Conservation (phyloP, 1,140 invertebrate species). For the Pseudomyrmex flavicornis region DNA sequence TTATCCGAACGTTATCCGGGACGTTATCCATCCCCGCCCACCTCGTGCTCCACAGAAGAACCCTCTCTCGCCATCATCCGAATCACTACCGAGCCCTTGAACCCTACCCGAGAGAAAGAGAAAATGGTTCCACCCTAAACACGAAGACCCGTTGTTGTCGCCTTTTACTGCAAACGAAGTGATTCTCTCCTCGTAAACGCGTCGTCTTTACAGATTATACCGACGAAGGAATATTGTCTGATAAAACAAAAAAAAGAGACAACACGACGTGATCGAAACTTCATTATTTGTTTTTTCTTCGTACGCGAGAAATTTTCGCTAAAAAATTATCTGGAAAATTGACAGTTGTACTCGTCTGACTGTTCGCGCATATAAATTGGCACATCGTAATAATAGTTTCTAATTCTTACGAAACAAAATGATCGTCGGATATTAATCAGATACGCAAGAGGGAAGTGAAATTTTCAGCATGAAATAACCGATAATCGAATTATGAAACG, state of each 20-base stretch:
- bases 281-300: neutral
- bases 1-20: constrained; percentile 81
- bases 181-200: constrained; percentile 85
- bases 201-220: constrained; percentile 80
- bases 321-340: neutral
- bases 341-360: neutral
- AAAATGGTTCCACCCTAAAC: constrained; percentile 53
- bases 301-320: neutral
- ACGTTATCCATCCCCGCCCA: constrained; percentile 80
- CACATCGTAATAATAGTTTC: constrained; percentile 38
- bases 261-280: no score
- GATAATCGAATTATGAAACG: constrained; percentile 57
- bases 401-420: constrained; percentile 28
- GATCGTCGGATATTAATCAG: constrained; percentile 48
- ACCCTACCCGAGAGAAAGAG: constrained; percentile 53
- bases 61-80: constrained; percentile 73
- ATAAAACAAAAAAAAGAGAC: neutral
- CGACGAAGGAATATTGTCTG: constrained; percentile 24
- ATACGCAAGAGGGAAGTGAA: constrained; percentile 50
- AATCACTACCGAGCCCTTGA: constrained; percentile 76
- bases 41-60: constrained; percentile 67
- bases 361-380: neutral
- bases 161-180: constrained; percentile 85
- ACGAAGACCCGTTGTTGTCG: constrained; percentile 79
- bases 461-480: constrained; percentile 47